Percentiles rank a stretch among this genome's conserved stretches.
Conservation (phyloP, 2,797 vertebrate genomes). For the Acipenser oxyrinchus region DNA sequence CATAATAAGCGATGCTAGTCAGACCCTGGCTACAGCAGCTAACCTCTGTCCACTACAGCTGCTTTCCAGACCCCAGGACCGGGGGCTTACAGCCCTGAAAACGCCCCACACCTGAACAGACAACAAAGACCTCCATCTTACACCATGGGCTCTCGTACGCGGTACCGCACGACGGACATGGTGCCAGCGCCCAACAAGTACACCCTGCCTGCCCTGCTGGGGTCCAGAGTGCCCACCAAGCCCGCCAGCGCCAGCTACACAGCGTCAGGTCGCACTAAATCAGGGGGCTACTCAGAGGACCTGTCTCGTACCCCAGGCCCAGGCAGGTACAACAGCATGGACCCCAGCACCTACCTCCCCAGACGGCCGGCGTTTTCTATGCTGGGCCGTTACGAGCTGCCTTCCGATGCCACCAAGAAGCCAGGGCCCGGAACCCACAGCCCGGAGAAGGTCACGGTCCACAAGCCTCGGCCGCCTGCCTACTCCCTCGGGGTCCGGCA, state of each 20-base stretch:
- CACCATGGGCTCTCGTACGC: conserved; percentile 65
- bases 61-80: conserved; percentile 67
- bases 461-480: conserved; percentile 58
- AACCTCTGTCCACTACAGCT: conserved; percentile 26
- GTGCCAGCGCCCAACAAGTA: conserved; percentile 78
- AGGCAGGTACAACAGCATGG: conserved; percentile 61
- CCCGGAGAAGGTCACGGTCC: conserved; percentile 61
- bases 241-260: conserved; percentile 69
- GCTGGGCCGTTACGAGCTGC: conserved; percentile 57
- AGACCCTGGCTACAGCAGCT: neutral
- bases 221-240: conserved; percentile 58
- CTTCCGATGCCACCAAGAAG: conserved; percentile 26
- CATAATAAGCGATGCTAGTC: too few species aligned
- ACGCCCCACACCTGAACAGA: conserved; percentile 50
- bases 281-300: conserved; percentile 54
- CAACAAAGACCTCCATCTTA: conserved; percentile 66
- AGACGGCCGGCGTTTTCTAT: conserved; percentile 76
- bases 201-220: conserved; percentile 67
- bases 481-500: conserved; percentile 72
- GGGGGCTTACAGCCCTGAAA: conserved; percentile 76
- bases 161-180: conserved; percentile 53
- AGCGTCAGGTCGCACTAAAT: conserved; percentile 43
- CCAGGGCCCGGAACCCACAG: conserved; percentile 72
- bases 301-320: conserved; percentile 70
- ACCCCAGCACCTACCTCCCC: conserved; percentile 59